Base-by-base conservation (phyloP, 2,797 vertebrate species). In the Phalanger gymnotis region DNA sequence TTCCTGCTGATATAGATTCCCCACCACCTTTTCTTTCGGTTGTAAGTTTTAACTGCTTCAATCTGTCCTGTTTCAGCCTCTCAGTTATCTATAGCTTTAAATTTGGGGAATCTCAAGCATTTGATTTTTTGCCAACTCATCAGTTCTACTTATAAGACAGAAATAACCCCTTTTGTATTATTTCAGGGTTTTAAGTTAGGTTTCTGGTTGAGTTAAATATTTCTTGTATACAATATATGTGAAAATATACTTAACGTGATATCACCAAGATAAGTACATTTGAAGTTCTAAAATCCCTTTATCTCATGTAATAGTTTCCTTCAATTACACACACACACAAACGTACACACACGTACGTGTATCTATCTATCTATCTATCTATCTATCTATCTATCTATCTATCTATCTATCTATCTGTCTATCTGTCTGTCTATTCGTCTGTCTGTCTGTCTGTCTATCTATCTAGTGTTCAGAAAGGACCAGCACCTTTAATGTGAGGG, bases 181-280 rank as follows among this genome's bases (percentile, higher is more conserved):
- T 95, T 92, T 58, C 52, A 4, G 51, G 94, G 22, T 30, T 94
- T 91, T 92, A n/a, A 13, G 94, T 93, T 2, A 61, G 22, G 2
- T 93, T 95, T 95, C 28, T 96, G 81, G 25, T 94, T 54, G 90
- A 11, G 92, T 92, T 40, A 53, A 81, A 73, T 40, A 90, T 54
- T 95, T 93, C 55, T 90, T 95, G 0, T 22, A 58, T 58, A 12
- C 9, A 30, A 58, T 9, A 58, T 58, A 58, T 31, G 5, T 54
- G 28, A 58, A 58, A 58, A 58, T 58, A 58, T 58, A 58, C 28
- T 92, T 92, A 4, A 92, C 90, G 47, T 58, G 31, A 56, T 90
- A 55, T 93, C 51, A 51, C 58, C 53, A 92, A 30, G 89, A 9
- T 14, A 92, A 93, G 93, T 47, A 4, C 54, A 52, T 54, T 51